A percentile compares a stretch with the other conserved stretches of the same genome.
Conservation (phyloP, 2,888 invertebrate species). For the Mesorhabditis sp. region DNA sequence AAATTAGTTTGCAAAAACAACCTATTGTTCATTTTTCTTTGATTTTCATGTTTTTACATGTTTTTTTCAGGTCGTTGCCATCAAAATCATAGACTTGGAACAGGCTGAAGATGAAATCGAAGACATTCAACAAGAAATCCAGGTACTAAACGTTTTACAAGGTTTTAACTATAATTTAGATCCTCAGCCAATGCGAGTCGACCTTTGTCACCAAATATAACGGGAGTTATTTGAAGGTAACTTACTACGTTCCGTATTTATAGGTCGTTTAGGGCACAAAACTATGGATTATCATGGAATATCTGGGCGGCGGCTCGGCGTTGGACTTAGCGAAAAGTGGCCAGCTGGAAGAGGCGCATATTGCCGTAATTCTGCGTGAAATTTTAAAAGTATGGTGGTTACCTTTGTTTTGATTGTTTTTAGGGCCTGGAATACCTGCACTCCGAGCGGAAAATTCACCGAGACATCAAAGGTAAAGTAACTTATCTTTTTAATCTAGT, state of each 20-base stretch:
- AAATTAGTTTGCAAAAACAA: too few species aligned
- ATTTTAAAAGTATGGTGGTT: conserved; percentile 91
- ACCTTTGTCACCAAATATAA: conserved; percentile 98
- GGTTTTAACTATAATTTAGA: conserved; percentile 63
- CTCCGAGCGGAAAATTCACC: conserved; percentile 92
- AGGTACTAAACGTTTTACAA: conserved; percentile 9
- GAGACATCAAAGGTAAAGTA: conserved; percentile 80
- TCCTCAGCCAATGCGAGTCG: conserved; percentile 96
- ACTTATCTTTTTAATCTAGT: not conserved
- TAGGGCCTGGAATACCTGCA: conserved; percentile 97
- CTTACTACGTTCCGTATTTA: not conserved
- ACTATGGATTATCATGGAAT: conserved; percentile 99
- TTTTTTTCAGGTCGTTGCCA: conserved; percentile 80
- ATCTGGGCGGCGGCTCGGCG: conserved; percentile 96
- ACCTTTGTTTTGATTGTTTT: conserved; percentile 85
- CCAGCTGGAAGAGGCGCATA: conserved; percentile 96
- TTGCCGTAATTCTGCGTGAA: conserved; percentile 89
- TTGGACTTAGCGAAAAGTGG: conserved; percentile 93
- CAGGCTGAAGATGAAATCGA: conserved; percentile 99
- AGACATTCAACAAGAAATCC: conserved; percentile 91
- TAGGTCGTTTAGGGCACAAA: conserved; percentile 84
- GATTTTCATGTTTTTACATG: not conserved
- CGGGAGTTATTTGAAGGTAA: conserved; percentile 94
- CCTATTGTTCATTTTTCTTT: not conserved
- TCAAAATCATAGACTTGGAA: conserved; percentile 96